Conservation (phyloP, 37 sponge, comb jelly and placozoan genomes). For the Sycon ciliatum region DNA sequence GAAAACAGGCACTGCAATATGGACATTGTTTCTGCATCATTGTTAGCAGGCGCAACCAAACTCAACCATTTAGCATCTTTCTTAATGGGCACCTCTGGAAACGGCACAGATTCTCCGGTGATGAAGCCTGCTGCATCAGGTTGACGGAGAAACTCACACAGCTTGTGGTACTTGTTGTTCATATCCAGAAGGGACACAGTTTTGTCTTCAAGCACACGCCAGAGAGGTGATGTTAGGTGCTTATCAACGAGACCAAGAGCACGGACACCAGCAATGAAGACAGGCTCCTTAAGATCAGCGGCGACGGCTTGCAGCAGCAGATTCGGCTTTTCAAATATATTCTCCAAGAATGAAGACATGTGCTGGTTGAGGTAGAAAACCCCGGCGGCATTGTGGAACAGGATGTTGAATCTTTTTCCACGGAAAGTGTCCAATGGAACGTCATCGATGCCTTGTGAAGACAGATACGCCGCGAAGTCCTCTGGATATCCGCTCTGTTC, state of each 20-base stretch:
- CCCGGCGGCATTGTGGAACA: conserved; percentile 3
- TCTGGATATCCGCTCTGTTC: conserved; percentile 29
- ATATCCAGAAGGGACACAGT: too few species aligned
- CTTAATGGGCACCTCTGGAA: too few species aligned
- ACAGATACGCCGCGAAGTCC: conserved; percentile 1
- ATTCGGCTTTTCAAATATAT: conserved; percentile 10
- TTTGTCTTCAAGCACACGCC: conserved; percentile 16
- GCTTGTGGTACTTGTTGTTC: too few species aligned
- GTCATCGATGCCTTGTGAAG: not conserved
- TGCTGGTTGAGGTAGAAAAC: not conserved
- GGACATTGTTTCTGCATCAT: too few species aligned
- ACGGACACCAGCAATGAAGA: conserved; percentile 9
- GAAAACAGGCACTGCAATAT: too few species aligned
- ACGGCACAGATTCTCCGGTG: too few species aligned
- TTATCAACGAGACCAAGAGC: conserved; percentile 18
- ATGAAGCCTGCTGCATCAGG: too few species aligned
- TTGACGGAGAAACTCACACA: too few species aligned
- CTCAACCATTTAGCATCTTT: too few species aligned
- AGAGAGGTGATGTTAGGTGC: not conserved
- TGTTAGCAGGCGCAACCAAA: too few species aligned
- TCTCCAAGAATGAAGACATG: not conserved
- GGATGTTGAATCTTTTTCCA: conserved; percentile 19
- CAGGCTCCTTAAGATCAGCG: not conserved
- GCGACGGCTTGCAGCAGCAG: not conserved
- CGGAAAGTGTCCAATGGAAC: not conserved